Base-by-base conservation (phyloP, 2,113 vertebrate species). In the Dryoscopus gambensis region DNA sequence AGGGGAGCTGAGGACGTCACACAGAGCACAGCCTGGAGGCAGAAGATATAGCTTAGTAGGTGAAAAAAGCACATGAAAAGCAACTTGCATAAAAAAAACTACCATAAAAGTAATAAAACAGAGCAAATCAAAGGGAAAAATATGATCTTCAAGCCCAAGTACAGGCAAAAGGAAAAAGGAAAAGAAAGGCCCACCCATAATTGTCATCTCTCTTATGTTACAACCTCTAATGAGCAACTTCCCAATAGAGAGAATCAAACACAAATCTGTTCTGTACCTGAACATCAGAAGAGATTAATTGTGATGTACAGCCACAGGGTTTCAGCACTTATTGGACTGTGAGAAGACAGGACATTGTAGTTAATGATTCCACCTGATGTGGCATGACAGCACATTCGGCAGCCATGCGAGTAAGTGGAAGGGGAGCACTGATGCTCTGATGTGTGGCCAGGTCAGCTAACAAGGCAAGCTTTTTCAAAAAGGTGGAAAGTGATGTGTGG, bases 351-450 rank as follows among this genome's bases (percentile, higher is more conserved):
- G 33, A 49, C 84, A 71, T 52, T 74, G 56, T 56, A 86, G 93
- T 59, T 97, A 94, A 93, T 95, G 75, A 94, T 94, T 96, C 55
- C 44, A 84, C 59, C 63, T 70, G 78, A 89, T 67, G 63, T 76
- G 55, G 75, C 91, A 91, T 0, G 7, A 63, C 3, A 7, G 67
- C 24, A 44, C 15, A 55, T 94, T 88, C 1, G 2, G 73, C 63
- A 83, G 75, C 24, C 0, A 0, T 28, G 33, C 70, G 76, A 37
- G 70, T 73, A 79, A 71, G 67, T 5, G 5, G 70, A 85, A 82
- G 81, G 55, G 49, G 50, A 81, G 31, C 28, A 27, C 23, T 69
- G 55, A 37, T 64, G 25, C 70, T 89, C 59, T 74, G 63, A 79
- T 84, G 71, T 52, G 28, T 67, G 55, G 35, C 50, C 78, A 74